These are phyloP conservation scores for Myripristis jacobus DNA, from an alignment of 2,797 vertebrate species.

Conservation along the genomic window DNA sequence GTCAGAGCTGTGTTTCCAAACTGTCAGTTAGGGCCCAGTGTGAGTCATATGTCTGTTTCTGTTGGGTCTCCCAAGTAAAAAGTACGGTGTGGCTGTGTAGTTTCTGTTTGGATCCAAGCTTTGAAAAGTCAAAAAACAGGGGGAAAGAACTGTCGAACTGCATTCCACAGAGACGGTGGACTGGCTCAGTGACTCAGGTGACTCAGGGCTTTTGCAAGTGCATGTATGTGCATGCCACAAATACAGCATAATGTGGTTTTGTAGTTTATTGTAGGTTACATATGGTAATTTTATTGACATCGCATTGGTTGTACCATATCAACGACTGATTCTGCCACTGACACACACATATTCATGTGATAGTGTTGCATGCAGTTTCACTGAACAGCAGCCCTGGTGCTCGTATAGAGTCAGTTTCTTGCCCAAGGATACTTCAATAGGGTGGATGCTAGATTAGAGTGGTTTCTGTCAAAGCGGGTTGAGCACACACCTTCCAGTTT, in stretches of 20 bases:
- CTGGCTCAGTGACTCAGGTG: background rate
- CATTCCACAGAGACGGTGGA: background rate
- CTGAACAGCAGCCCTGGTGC: background rate
- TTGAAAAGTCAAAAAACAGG: background rate
- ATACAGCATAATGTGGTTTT: background rate
- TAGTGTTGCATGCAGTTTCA: too few relatives aligned
- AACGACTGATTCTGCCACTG: too few relatives aligned
- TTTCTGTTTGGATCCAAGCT: background rate
- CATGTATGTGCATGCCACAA: background rate
- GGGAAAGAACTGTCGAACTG: background rate
- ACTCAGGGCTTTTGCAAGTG: background rate
- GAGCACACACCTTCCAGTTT: background rate
- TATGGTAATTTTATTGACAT: too few relatives aligned
- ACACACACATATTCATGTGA: too few relatives aligned
- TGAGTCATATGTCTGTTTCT: conserved; percentile 45
- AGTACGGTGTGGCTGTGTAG: background rate
- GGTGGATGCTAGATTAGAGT: background rate
- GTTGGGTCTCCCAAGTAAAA: conserved; percentile 8
- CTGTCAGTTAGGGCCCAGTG: conserved; percentile 9
- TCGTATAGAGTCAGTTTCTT: conserved; percentile 1
- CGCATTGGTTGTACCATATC: too few relatives aligned
- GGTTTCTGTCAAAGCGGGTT: background rate
- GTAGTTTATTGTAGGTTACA: background rate
- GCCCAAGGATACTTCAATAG: background rate
- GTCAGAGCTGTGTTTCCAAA: conserved; percentile 17